phyloP scores from a whole-genome alignment of 2,113 vertebrate species.

The Riparia riparia region DNA sequence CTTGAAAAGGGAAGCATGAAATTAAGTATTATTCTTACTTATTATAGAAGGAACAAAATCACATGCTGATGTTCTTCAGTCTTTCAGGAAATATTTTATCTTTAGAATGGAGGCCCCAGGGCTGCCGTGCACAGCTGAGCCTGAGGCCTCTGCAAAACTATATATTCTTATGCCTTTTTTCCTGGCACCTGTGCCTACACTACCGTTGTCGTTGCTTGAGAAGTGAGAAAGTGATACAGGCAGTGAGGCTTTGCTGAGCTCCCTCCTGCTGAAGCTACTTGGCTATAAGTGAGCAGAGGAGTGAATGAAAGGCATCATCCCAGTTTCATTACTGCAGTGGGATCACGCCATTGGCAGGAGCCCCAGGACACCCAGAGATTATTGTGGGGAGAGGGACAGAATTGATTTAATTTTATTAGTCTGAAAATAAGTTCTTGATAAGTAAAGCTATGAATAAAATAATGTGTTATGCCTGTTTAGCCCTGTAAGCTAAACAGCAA shows the following conservation, averaged over 20 bases:
- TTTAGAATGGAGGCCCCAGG: background rate
- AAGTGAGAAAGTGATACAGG: background rate
- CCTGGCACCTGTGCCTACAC: background rate
- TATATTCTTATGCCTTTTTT: background rate
- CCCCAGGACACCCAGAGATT: background rate
- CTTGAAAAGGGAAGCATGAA: conserved; percentile 39
- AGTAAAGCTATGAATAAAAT: background rate
- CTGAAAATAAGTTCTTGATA: background rate
- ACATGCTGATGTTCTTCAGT: background rate
- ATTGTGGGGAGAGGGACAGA: background rate
- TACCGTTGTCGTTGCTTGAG: background rate
- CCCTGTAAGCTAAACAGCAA: background rate
- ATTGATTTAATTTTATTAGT: background rate
- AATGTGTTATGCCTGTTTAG: background rate
- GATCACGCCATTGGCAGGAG: background rate
- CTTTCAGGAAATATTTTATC: conserved; percentile 44
- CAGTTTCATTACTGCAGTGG: background rate
- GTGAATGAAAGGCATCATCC: background rate
- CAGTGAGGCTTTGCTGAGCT: background rate
- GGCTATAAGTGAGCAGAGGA: background rate
- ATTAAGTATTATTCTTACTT: conserved; percentile 25
- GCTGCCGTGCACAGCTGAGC: background rate
- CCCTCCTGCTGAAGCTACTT: background rate
- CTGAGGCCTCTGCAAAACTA: background rate
- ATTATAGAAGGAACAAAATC: conserved; percentile 25